phyloP scores from a whole-genome alignment of 2,113 vertebrate genomes.

The Psettodes erumei region DNA sequence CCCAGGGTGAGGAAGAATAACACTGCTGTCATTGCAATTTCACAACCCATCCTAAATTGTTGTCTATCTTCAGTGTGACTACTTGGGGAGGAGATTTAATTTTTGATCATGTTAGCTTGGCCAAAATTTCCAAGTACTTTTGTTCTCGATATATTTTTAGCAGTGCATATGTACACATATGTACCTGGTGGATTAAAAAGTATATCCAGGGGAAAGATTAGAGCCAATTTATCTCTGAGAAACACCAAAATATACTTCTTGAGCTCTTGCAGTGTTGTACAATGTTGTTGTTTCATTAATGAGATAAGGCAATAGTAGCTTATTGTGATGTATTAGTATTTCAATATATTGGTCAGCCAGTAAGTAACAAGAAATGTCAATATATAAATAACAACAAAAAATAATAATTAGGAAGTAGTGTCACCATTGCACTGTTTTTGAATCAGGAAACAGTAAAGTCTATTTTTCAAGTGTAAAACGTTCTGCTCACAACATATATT shows the following conservation, averaged over 20 bases:
- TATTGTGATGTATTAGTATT: background rate
- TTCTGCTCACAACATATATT: too few relatives aligned
- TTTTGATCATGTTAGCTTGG: slow-evolving; percentile 1
- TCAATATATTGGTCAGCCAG: background rate
- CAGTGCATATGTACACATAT: background rate
- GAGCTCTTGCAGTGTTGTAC: background rate
- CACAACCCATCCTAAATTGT: slow-evolving; percentile 27
- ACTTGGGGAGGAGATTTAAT: slow-evolving; percentile 5
- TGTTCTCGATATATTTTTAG: background rate
- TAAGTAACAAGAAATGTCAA: background rate
- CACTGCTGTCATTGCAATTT: slow-evolving; percentile 45
- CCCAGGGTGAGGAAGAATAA: slow-evolving; percentile 41
- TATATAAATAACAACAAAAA: too few relatives aligned
- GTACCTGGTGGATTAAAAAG: background rate
- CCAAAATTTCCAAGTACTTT: background rate
- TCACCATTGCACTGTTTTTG: too few relatives aligned
- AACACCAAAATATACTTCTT: background rate
- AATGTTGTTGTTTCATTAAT: too few relatives aligned
- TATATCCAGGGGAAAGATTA: background rate
- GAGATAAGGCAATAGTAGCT: background rate
- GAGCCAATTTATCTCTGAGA: background rate
- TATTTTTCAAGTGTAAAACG: too few relatives aligned
- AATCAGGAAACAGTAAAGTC: too few relatives aligned
- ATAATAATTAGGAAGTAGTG: too few relatives aligned
- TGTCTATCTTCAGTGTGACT: slow-evolving; percentile 1